Evolutionary conservation across 2,113 vertebrate species (phyloP), one percentile per base, ranked within the genome.

Genomic region (Hucho hucho): DNA sequence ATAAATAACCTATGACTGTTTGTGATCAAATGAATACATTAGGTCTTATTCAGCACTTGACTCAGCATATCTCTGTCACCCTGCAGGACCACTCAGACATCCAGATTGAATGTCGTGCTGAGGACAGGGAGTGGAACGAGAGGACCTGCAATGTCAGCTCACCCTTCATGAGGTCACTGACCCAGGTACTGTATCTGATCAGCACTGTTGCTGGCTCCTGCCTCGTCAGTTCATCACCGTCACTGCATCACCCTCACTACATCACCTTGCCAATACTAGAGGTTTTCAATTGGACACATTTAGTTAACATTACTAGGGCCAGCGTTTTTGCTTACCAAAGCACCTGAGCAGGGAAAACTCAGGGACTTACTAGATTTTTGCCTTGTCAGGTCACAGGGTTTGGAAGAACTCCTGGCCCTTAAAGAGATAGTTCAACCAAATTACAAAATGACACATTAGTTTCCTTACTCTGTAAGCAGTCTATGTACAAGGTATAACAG

Each of bases 71-170:
- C 61, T 49, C 9, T 64, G 22, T 32, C 67, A 37, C 1, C 28
- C 79, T 87, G 20, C 88, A 99, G 97, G 96, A 95, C 0, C 94
- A 97, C 81, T 90, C 93, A 0, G 96, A 97, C 6, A 72, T 95
- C 82, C 94, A 91, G 87, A 95, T 99, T 0, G 95, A 98, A 71
- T 99, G 97, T 2, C 77, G 79, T 79, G 69, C 84, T 0, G 92
- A 93, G 4, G 93, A 95, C 14, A 81, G 79, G 28, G 75, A 84
- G 47, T 87, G 88, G 66, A 82, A 82, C 74, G 89, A 87, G 83
- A 93, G 89, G 79, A 84, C 87, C 74, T 99, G 97, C 87, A 97
- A 96, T 0, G 89, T 98, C 87, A 98, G 95, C 81, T 93, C 94
- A 69, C 96, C 96, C 0, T 97, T 98, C 84, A 94, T 99, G 93